Base-by-base conservation (phyloP, 1,140 invertebrate genomes). In the Centruroides sculpturatus region DNA sequence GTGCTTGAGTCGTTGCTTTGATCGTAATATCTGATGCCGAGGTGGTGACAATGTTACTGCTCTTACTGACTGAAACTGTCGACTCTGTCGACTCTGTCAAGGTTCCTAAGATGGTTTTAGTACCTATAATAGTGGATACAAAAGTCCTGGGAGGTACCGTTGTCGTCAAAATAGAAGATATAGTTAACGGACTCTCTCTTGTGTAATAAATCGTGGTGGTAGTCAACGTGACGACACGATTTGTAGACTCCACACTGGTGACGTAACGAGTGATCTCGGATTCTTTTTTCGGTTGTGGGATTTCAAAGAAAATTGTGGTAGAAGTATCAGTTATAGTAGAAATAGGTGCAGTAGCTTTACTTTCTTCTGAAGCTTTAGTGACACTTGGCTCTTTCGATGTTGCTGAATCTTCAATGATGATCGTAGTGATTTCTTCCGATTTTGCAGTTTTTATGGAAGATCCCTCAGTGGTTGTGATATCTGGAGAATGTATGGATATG, bases 191-290 rank as follows among this genome's bases (percentile, higher is more conserved):
- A n/a, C 55, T 57, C 34, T 67, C 68, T 34, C 66, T 57, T 9
- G 68, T 69, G 35, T 69, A 69, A 46, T 67, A 69, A 7, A 69
- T 66, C 57, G 64, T 69, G 35, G 66, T 69, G 1, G 67, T 69
- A 10, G 68, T 69, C 51, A 69, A 53, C 5, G 63, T 64, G 1
- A 69, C 12, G 4, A 64, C 69, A 49, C 64, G 41, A 11, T 68
- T 69, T 8, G 60, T 62, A n/a, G 56, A 56, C 58, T 69, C 68
- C 35, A 69, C 66, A 34, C 64, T 67, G 1, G 68, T 69, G 3
- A 69, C 61, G 50, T 67, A 69, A 13, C 56, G 35, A 11, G 68
- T 69, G 1, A 52, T 56, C 8, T 56, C 56, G 13, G 46, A 55
- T 12, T 56, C 47, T 12, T 35, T 35, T 23, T 60, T 59, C 11